Evolutionary conservation across 92 coral and sea anemone species (phyloP), one percentile per base, ranked within the genome.

Genomic region (Epizoanthus fatuus): DNA sequence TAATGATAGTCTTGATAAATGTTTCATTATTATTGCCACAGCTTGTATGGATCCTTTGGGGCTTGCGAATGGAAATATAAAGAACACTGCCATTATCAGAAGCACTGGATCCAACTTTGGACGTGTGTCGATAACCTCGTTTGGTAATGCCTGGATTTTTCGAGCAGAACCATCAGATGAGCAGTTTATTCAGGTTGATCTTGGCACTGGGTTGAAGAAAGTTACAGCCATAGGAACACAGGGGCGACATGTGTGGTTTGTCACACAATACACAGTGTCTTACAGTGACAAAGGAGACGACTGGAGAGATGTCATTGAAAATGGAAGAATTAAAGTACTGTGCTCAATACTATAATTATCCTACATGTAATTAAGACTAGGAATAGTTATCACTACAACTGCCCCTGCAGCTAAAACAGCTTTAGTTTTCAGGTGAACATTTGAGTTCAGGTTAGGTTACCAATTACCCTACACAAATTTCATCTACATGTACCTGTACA

Each of bases 271-370:
- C 73, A 80, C 83, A 3, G 77, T 93, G n/a, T 68, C 87, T 12
- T 93, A 82, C 87, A 93, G 96, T 57, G 55, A 42, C 13, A 85
- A 90, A 16, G 92, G 75, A n/a, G 63, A 86, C 37, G 88, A 93
- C 57, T 93, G 96, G 96, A 86, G 57, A 25, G 85, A 88, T 37
- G 73, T 90, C 70, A 79, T 51, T 7, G 96, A 87, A 71, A 59
- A 87, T 57, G 93, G 93, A 52, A 8, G 47, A 12, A 69, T 72
- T 6, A 90, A 84, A 83, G 96, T 93, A 49, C 53, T 49, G 53
- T 49, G 53, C 53, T 49, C 53, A 49, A 49, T 49, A 44, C 8
- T 11, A 49, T 9, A 8, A 2, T 49, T 29, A 29, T 29, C 35
- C 35, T 29, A 29, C 35, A 29, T 29, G 35, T 29, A 29, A 29